Evolutionary conservation across 2,113 vertebrate species (phyloP).

Genomic region (Ameiurus melas): DNA sequence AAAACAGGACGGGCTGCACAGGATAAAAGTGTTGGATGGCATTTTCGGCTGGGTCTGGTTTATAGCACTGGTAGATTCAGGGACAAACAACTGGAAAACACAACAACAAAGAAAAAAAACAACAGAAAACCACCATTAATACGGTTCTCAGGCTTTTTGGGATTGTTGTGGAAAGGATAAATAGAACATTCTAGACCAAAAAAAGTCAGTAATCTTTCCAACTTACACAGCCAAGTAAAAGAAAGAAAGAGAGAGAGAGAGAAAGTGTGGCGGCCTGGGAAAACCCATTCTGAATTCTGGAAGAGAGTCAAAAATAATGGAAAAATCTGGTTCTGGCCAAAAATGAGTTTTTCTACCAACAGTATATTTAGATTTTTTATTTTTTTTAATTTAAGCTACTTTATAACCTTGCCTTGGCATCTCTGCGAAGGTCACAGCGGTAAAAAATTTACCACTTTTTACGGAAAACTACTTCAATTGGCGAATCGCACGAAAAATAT

Average conservation of each 20-base stretch:
- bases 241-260: too few relatives aligned
- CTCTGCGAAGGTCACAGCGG: not conserved
- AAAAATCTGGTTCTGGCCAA: not conserved
- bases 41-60: constrained; percentile 99
- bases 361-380: not conserved
- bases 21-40: constrained; percentile 99
- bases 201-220: not conserved
- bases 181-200: constrained; percentile 56
- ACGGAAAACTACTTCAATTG: too few relatives aligned
- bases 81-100: constrained; percentile 99
- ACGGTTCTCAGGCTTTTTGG: constrained; percentile 90
- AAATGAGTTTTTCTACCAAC: not conserved
- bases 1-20: constrained; percentile 99
- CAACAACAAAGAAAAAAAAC: constrained; percentile 96
- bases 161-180: constrained; percentile 78
- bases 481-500: too few relatives aligned
- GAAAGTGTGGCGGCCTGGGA: not conserved
- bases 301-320: not conserved
- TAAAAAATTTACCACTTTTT: too few relatives aligned
- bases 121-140: constrained; percentile 97
- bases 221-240: not conserved
- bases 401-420: not conserved
- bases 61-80: constrained; percentile 99
- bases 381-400: not conserved
- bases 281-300: not conserved